phyloP scores from a whole-genome alignment of 1,140 invertebrate species.

The Cotesia glomerata region DNA sequence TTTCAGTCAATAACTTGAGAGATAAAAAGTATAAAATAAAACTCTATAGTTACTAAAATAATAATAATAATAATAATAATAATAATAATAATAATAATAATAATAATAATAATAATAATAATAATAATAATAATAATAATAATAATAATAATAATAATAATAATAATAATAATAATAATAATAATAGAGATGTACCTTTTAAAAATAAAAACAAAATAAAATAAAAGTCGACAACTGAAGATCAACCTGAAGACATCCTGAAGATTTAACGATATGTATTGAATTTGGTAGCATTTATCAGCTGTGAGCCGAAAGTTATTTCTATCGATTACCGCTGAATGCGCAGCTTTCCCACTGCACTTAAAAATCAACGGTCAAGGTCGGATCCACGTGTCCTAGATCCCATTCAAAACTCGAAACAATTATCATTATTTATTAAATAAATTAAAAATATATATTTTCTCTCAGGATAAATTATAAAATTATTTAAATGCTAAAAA shows the following conservation, averaged over 20 bases:
- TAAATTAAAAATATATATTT: too few species aligned
- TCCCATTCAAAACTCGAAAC: too few species aligned
- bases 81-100: too few species aligned
- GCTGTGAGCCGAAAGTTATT: constrained; percentile 12
- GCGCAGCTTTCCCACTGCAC: constrained; percentile 10
- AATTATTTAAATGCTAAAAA: too few species aligned
- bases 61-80: too few species aligned
- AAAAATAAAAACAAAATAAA: neutral
- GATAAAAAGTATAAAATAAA: neutral
- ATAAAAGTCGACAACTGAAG: constrained; percentile 3
- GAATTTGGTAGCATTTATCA: neutral
- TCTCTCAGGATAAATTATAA: too few species aligned
- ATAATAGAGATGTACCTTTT: too few species aligned
- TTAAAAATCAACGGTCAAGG: constrained; percentile 16
- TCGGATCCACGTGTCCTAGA: constrained; percentile 4
- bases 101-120: too few species aligned
- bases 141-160: too few species aligned
- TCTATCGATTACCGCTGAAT: constrained; percentile 33
- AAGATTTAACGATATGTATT: constrained; percentile 32
- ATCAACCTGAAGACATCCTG: constrained; percentile 33
- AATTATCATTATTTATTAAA: too few species aligned
- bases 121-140: too few species aligned
- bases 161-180: neutral
- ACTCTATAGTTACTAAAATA: neutral
- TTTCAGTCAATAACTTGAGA: neutral